phyloP scores from a whole-genome alignment of 2,888 invertebrate genomes.

The Cheilosia vulpina region DNA sequence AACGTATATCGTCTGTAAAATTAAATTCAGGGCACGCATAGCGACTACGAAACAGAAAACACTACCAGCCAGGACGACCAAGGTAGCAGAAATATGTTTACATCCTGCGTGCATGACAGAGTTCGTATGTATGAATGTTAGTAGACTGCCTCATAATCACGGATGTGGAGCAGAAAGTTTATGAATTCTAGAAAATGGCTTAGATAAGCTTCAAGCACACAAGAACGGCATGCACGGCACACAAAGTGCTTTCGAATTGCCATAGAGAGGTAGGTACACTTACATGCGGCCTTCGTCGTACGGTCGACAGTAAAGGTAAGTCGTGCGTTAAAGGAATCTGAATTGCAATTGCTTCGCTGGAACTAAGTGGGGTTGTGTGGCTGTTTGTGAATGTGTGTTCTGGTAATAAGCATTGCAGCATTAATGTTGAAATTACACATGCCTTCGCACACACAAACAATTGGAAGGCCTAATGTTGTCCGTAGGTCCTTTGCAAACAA shows the following conservation, averaged over 20 bases:
- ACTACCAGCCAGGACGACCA: conserved; percentile 4
- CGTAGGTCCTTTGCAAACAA: conserved; percentile 45
- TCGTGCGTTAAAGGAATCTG: conserved; percentile 67
- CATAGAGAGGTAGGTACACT: conserved; percentile 3
- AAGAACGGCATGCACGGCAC: conserved; percentile 54
- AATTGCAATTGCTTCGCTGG: conserved; percentile 57
- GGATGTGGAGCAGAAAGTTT: conserved; percentile 70
- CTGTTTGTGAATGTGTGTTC: conserved; percentile 18
- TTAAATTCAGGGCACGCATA: conserved; percentile 70
- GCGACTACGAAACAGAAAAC: conserved; percentile 46
- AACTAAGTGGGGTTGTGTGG: conserved; percentile 46
- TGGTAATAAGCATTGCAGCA: conserved; percentile 43
- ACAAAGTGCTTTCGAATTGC: conserved; percentile 26
- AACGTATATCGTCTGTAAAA: conserved; percentile 70
- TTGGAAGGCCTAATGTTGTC: conserved; percentile 33
- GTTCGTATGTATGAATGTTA: conserved; percentile 34
- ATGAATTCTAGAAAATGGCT: conserved; percentile 68
- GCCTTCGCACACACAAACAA: background rate
- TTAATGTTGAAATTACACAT: conserved; percentile 51
- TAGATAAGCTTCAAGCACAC: conserved; percentile 71
- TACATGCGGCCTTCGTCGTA: conserved; percentile 21
- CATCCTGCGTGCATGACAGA: conserved; percentile 66
- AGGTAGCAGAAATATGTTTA: conserved; percentile 63
- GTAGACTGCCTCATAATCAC: conserved; percentile 46
- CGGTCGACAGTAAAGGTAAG: conserved; percentile 61